Evolutionary conservation across 1,140 invertebrate species (phyloP).

Genomic region (Drosophila trapezifrons): DNA sequence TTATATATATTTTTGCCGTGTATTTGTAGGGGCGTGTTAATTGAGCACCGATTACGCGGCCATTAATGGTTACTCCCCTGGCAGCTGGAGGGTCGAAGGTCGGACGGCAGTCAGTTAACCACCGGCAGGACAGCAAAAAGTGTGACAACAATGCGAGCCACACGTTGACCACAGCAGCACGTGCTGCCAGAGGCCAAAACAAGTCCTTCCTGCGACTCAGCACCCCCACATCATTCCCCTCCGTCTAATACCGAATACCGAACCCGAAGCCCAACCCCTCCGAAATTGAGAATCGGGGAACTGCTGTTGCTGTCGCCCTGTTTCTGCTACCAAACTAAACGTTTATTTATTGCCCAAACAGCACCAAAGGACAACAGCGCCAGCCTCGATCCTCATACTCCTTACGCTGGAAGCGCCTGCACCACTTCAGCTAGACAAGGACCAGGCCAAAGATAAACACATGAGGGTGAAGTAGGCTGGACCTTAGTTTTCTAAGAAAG

Average conservation of each 20-base stretch:
- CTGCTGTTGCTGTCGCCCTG: constrained; percentile 73
- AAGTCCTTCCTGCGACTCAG: constrained; percentile 18
- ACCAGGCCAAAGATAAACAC: constrained; percentile 76
- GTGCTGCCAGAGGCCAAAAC: constrained; percentile 69
- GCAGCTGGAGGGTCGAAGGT: constrained; percentile 17
- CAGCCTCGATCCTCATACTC: constrained; percentile 7
- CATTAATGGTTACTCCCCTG: constrained; percentile 48
- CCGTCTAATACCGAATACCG: constrained; percentile 12
- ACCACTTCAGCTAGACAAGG: constrained; percentile 78
- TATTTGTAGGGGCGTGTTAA: constrained; percentile 54
- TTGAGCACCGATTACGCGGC: constrained; percentile 70
- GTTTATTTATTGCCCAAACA: constrained; percentile 80
- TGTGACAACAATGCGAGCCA: constrained; percentile 68
- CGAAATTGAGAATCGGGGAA: constrained; percentile 50
- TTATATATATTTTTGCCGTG: constrained; percentile 31
- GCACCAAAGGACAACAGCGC: constrained; percentile 71
- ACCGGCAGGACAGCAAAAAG: constrained; percentile 54
- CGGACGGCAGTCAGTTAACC: constrained; percentile 57
- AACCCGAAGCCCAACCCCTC: neutral
- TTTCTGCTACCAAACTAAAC: constrained; percentile 76
- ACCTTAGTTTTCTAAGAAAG: neutral
- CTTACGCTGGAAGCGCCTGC: constrained; percentile 19
- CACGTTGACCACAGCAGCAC: constrained; percentile 77
- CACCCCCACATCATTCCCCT: neutral
- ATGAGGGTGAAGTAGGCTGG: constrained; percentile 30